Conservation (phyloP, 2,113 vertebrate species). For the Neogobius melanostomus region DNA sequence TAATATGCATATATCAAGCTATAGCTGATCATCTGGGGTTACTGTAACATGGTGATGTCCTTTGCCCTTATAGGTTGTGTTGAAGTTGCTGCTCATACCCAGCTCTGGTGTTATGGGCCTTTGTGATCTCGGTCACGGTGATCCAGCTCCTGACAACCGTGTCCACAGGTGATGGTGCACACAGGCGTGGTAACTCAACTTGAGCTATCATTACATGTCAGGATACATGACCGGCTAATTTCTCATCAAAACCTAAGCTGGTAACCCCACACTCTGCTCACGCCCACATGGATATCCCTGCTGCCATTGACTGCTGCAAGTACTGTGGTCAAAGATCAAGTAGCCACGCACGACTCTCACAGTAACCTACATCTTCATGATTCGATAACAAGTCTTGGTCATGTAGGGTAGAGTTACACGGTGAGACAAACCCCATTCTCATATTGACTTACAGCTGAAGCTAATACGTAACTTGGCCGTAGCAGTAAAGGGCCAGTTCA, state of each 20-base stretch:
- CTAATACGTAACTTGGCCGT: slow-evolving; percentile 44
- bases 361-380: slow-evolving; percentile 59
- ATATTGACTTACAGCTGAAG: slow-evolving; percentile 51
- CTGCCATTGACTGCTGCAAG: slow-evolving; percentile 1
- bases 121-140: background rate
- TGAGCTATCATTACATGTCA: slow-evolving; percentile 51
- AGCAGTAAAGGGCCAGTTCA: slow-evolving; percentile 47
- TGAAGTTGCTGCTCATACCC: background rate
- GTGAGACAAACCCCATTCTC: slow-evolving; percentile 16
- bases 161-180: slow-evolving; percentile 15
- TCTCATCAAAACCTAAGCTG: slow-evolving; percentile 45
- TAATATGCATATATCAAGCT: too few relatives aligned
- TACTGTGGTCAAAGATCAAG: slow-evolving; percentile 46
- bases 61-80: background rate
- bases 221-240: slow-evolving; percentile 54
- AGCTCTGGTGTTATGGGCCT: background rate
- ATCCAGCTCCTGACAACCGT: background rate
- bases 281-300: slow-evolving; percentile 4
- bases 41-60: background rate
- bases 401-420: slow-evolving; percentile 40
- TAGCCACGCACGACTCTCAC: slow-evolving; percentile 31
- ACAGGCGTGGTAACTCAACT: slow-evolving; percentile 44
- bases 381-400: slow-evolving; percentile 24
- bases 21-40: too few relatives aligned
- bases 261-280: slow-evolving; percentile 50